Base-by-base conservation (phyloP, 1,140 invertebrate genomes). In the Drosophila ogumai region DNA sequence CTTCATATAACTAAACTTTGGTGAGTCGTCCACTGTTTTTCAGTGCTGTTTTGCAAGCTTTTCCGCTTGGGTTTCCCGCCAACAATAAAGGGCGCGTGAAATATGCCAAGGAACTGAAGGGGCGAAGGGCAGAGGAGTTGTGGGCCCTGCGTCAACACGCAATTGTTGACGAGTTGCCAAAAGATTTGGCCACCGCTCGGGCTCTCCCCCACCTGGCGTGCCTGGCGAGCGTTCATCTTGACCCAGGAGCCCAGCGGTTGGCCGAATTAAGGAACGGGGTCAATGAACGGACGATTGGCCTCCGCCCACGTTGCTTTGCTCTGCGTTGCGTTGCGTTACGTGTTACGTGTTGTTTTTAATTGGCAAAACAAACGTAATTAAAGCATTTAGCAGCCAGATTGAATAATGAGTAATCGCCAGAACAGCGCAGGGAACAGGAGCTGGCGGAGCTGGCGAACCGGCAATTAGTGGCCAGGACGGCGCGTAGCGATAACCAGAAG, bases 301-400 rank as follows among this genome's bases (percentile, higher is more conserved):
- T 41, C 44, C 49, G 58, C 28, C 49, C 49, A 32, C 49, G 10
- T 9, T 28, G 43, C 19, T 5, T 22, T 49, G 49, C 67, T 36
- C 31, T 17, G 43, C 19, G 10, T 22, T 49, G 49, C 67, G 41
- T 36, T 17, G 55, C 47, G 40, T 66, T 66, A 59, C 78, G 68
- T 60, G 57, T 57, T 73, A 75, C 71, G 58, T 84, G 63, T 67
- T 77, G 57, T 72, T 77, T 88, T 84, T 82, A 88, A 87, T 87
- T 87, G 79, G 84, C 47, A 77, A 80, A 77, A 74, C 67, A 80
- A 88, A 90, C 72, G 84, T 80, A 84, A 90, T 88, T 88, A 84
- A 84, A 78, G 68, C 76, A 87, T 88, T 84, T 79, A 80, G 80
- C 76, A 71, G 65, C 43, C 76, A 84, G 81, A 88, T 88, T 90